phyloP scores from a whole-genome alignment of 2,797 vertebrate species.

The Danio aesculapii region DNA sequence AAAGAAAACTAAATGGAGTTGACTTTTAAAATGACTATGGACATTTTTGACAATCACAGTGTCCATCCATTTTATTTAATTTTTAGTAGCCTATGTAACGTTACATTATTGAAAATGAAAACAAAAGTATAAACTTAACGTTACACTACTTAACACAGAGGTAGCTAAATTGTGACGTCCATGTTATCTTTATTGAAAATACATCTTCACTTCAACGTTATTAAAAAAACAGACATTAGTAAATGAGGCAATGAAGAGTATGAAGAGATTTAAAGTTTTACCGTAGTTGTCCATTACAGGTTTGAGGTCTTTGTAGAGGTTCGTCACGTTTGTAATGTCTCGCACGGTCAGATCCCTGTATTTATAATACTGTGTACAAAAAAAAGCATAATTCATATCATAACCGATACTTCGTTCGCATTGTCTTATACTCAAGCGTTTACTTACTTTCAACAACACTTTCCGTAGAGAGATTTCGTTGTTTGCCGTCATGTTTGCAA shows the following conservation, averaged over 20 bases:
- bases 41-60: background rate
- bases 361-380: constrained; percentile 85
- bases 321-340: constrained; percentile 89
- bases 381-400: background rate
- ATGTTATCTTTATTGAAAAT: background rate
- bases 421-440: background rate
- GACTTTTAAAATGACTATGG: no score
- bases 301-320: constrained; percentile 95
- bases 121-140: background rate
- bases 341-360: constrained; percentile 94
- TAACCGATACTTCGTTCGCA: background rate
- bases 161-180: background rate
- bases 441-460: constrained; percentile 52
- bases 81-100: background rate
- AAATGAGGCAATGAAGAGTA: background rate
- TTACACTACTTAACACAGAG: background rate
- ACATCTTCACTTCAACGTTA: background rate
- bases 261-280: constrained; percentile 65
- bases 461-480: constrained; percentile 47
- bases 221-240: no score
- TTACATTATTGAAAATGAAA: background rate
- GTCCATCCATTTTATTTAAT: background rate
- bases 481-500: constrained; percentile 33
- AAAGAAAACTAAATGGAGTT: no score
- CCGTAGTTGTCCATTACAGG: constrained; percentile 94